Base-by-base conservation (phyloP, 2,113 vertebrate genomes). In the Thalassarche chlororhynchos region DNA sequence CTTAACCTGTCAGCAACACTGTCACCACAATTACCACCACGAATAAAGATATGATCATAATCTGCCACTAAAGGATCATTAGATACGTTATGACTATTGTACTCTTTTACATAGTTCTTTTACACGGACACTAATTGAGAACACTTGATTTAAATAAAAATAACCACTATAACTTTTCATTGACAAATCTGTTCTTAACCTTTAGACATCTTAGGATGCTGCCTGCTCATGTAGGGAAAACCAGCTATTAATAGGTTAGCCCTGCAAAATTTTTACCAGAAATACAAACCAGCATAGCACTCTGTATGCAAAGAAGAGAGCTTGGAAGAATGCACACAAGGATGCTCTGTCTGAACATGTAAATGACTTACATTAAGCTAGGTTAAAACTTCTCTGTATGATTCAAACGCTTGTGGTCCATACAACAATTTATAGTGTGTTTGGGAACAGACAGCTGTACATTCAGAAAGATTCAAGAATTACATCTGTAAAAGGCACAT, bases 1-100 rank as follows among this genome's bases (percentile, higher is more conserved):
- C 93, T 96, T 90, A 94, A 96, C 72, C 55, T 93, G 91, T 91
- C 92, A 96, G 86, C 71, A 62, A 60, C 26, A 38, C 54, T 94
- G 89, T 91, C 81, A 96, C 54, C 77, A 87, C 91, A 89, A 57
- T 75, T 91, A 83, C 85, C 61, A 62, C 89, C 82, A 70, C 78
- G 76, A 96, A 88, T 85, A 96, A 90, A 90, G 82, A 96, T 57
- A 83, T 1, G 54, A 94, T 95, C 87, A 83, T 77, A 85, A 95
- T 91, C 87, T 90, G 78, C 87, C 95, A 91, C 71, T 88, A 66
- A 93, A 85, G 42, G 64, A 91, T 88, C 82, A 83, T 85, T 77
- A 96, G 75, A 38, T 66, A 60, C 54, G 42, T 90, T 85, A 66
- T 51, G 71, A 85, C 78, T 81, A 85, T 58, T 90, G 76, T 87